A percentile compares a stretch with the other conserved stretches of the same genome.
These are phyloP conservation scores for Taenioides sp. DNA, from an alignment of 2,797 vertebrate species.

Conservation along the genomic window DNA sequence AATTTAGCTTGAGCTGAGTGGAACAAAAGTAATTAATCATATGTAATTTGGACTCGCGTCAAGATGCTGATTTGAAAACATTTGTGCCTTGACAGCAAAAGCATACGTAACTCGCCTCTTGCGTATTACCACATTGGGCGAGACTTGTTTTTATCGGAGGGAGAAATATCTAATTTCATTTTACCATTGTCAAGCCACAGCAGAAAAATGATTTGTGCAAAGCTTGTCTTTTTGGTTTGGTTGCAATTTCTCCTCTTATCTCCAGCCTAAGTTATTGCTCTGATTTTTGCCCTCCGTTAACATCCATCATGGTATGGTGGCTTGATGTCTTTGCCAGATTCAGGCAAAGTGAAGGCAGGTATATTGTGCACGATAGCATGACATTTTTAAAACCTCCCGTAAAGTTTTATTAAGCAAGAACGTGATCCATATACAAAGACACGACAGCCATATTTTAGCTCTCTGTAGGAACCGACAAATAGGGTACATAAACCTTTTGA, in stretches of 20 bases:
- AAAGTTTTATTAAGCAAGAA: conserved; percentile 65
- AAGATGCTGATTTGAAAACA: conserved; percentile 29
- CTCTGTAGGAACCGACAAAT: conserved; percentile 8
- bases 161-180: conserved; percentile 24
- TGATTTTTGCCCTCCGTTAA: conserved; percentile 27
- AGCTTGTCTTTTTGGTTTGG: conserved; percentile 42
- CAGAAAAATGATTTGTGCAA: conserved; percentile 27
- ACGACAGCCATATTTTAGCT: conserved; percentile 39
- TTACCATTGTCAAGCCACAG: conserved; percentile 24
- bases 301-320: conserved; percentile 21
- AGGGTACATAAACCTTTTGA: neutral
- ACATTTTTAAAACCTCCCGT: conserved; percentile 58
- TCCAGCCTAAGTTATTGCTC: conserved; percentile 33
- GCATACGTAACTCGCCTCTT: neutral
- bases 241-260: conserved; percentile 39
- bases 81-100: conserved; percentile 16
- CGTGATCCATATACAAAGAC: conserved; percentile 52
- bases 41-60: conserved; percentile 29
- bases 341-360: neutral
- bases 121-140: neutral
- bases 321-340: conserved; percentile 23
- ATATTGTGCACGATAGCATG: conserved; percentile 31
- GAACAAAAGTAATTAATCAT: conserved; percentile 47
- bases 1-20: conserved; percentile 22
- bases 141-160: conserved; percentile 30